Evolutionary conservation across 2,797 vertebrate species (phyloP), one percentile per base, ranked within the genome.

Genomic region (Aselliscus stoliczkanus): DNA sequence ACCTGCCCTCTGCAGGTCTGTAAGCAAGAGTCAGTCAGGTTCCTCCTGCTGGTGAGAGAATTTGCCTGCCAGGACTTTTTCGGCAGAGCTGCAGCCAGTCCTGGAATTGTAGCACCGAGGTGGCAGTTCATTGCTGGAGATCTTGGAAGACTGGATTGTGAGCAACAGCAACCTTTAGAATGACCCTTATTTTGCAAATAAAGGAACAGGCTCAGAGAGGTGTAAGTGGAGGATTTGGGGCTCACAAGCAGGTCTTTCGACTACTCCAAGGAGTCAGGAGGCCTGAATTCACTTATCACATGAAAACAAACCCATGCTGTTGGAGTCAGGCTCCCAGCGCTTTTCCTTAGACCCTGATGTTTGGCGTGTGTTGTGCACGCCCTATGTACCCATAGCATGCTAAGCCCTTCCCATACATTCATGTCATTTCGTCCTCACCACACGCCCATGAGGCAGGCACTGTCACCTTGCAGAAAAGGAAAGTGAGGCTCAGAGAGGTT

Each of bases 321-420:
- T 4, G n/a, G 60, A 25, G 77, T n/a, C 25, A 27, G 47, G 47
- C 67, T 56, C 84, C 70, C 44, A 27, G 52, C 34, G 15, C 18
- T 21, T 37, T 34, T 64, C 84, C 29, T 14, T 12, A 14, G 47
- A 21, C 29, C 4, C 31, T 23, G 13, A 23, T 0, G 21, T 47
- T 47, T n/a, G 72, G 54, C 29, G 9, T 15, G 0, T 0, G 3
- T 3, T 0, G 14, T 12, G 11, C 10, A 5, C 8, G 5, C 27
- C 31, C 70, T 15, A 4, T 3, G 0, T 9, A 11, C 7, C 18
- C 3, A 5, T 39, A 21, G 70, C 4, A 11, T 34, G 39, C 79
- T 50, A 20, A 73, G 62, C 65, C 15, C 47, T 44, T 73, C n/a
- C 1, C 29, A 3, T 0, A 5, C 20, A 12, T 11, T 31, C 37